phyloP scores from a whole-genome alignment of 2,797 vertebrate species.

The Sitta carolinensis region DNA sequence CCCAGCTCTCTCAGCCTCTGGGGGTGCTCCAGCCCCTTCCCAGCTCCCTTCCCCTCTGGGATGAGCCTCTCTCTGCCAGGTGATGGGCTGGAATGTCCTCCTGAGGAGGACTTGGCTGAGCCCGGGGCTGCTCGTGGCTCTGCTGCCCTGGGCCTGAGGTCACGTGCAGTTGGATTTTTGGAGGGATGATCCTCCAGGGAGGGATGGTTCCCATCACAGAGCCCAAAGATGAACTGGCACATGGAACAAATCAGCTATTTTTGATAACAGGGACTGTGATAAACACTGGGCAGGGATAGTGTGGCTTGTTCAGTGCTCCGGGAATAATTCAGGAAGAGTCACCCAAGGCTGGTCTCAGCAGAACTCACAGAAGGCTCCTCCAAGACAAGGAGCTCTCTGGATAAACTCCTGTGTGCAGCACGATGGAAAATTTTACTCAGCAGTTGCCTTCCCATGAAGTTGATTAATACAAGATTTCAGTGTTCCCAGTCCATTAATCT shows the following conservation, averaged over 20 bases:
- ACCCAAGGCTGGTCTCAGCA: not conserved
- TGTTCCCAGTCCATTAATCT: conserved; percentile 52
- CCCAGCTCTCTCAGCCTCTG: not conserved
- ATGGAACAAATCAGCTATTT: not conserved
- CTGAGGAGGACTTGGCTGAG: not conserved
- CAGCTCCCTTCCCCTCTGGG: not conserved
- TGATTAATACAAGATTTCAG: conserved; percentile 50
- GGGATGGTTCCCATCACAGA: not conserved
- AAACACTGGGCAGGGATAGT: not conserved
- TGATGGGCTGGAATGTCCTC: not conserved
- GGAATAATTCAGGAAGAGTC: not conserved
- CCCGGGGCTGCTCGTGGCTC: not conserved
- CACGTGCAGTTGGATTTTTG: rapidly evolving
- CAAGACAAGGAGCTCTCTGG: not conserved
- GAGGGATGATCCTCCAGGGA: not conserved
- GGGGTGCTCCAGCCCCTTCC: not conserved
- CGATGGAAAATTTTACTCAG: conserved; percentile 27
- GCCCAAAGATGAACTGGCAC: not conserved
- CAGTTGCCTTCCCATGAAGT: not conserved
- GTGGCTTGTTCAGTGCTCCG: not conserved
- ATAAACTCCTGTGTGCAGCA: not conserved
- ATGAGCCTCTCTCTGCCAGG: not conserved
- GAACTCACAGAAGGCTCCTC: not conserved
- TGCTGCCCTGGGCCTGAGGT: not conserved
- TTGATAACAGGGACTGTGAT: not conserved